These are phyloP conservation scores for Loripinus fragilis DNA, from an alignment of 2,888 invertebrate genomes.

Conservation along the genomic window DNA sequence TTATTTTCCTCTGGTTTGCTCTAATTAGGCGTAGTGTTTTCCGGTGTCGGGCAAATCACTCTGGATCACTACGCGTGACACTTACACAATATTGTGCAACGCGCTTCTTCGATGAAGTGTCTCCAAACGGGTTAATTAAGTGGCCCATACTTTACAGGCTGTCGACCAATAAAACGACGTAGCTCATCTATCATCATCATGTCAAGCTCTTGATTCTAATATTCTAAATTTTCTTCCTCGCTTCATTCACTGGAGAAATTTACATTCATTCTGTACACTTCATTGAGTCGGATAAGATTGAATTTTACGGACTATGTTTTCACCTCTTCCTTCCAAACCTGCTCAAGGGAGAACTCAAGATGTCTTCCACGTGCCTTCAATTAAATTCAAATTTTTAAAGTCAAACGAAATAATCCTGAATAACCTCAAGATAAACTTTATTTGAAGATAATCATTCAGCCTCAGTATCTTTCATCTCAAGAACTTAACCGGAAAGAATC, in stretches of 20 bases:
- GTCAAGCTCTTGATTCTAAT: constrained; percentile 60
- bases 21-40: constrained; percentile 59
- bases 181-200: constrained; percentile 62
- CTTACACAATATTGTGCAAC: constrained; percentile 66
- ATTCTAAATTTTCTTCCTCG: constrained; percentile 59
- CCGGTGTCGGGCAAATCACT: constrained; percentile 51
- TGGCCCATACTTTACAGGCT: constrained; percentile 54
- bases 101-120: constrained; percentile 53
- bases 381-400: constrained; percentile 64
- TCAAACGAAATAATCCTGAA: constrained; percentile 62
- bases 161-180: constrained; percentile 56
- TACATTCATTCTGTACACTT: constrained; percentile 62
- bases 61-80: constrained; percentile 60
- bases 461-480: constrained; percentile 4
- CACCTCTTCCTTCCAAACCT: constrained; percentile 38
- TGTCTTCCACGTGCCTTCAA: constrained; percentile 59
- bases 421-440: constrained; percentile 48
- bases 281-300: constrained; percentile 52
- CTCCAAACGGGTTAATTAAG: constrained; percentile 59
- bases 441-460: constrained; percentile 21
- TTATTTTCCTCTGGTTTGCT: constrained; percentile 52
- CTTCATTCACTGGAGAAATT: constrained; percentile 56
- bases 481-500: constrained; percentile 8
- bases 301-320: constrained; percentile 57
- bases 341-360: constrained; percentile 51